Conservation (phyloP, 35 echinoderm and acorn worm species). For the Diadema setosum region DNA sequence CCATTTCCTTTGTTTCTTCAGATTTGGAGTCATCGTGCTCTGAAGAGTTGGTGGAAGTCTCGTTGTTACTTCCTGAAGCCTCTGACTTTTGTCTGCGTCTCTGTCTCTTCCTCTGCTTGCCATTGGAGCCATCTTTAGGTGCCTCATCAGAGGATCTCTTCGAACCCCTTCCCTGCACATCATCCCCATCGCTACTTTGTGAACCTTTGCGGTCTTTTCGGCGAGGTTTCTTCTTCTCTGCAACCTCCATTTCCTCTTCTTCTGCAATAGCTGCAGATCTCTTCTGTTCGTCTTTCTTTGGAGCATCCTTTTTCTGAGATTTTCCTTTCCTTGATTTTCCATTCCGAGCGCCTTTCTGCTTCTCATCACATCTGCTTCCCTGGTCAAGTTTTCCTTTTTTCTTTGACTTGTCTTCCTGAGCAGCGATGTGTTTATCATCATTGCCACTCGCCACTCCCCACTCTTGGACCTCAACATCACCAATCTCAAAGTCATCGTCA, state of each 20-base stretch:
- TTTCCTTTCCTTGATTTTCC: slow-evolving; percentile 1
- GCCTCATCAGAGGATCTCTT: not conserved
- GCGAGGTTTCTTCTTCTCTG: not conserved
- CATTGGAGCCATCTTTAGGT: not conserved
- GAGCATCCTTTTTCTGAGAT: not conserved
- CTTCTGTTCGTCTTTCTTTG: too few relatives aligned
- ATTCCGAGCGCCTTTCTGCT: too few relatives aligned
- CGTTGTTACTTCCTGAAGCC: not conserved
- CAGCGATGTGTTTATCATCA: not conserved
- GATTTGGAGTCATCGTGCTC: not conserved
- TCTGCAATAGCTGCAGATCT: too few relatives aligned
- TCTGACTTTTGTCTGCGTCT: not conserved
- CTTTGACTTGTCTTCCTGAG: not conserved
- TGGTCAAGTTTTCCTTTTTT: not conserved
- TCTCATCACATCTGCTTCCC: not conserved
- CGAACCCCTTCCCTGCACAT: not conserved
- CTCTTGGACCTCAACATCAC: not conserved
- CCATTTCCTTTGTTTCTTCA: not conserved
- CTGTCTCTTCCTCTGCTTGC: not conserved
- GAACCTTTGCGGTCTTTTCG: not conserved
- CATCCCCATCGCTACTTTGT: not conserved
- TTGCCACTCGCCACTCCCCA: not conserved
- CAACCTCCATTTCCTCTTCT: not conserved
- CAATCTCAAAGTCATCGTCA: slow-evolving; percentile 34
- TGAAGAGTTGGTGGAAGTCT: not conserved